These are phyloP conservation scores for Catocala sponsa DNA, from an alignment of 2,888 invertebrate species.

Conservation along the genomic window DNA sequence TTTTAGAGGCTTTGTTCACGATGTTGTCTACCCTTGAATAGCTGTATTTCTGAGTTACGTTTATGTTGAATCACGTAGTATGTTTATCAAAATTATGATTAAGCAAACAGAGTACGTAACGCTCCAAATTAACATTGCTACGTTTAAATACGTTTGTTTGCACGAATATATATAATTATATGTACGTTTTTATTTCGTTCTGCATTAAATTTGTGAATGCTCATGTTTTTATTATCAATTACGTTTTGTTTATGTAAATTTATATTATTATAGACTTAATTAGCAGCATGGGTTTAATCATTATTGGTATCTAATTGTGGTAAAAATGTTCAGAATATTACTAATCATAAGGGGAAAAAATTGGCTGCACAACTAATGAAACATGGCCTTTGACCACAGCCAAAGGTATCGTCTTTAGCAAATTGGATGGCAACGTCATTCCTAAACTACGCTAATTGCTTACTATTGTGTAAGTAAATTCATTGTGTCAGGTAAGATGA, in stretches of 20 bases:
- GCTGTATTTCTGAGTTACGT: conserved; percentile 25
- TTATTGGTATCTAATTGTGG: no score
- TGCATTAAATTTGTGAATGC: not conserved
- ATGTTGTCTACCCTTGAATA: conserved; percentile 34
- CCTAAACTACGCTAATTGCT: no score
- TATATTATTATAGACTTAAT: no score
- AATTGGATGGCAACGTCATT: no score
- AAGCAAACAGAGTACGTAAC: conserved; percentile 35
- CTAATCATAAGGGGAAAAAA: no score
- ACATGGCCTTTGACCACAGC: no score
- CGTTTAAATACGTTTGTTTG: conserved; percentile 26
- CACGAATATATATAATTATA: conserved; percentile 1
- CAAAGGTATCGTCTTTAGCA: no score
- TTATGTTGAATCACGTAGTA: conserved; percentile 28
- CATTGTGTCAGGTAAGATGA: no score
- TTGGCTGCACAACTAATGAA: no score
- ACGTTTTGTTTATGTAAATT: not conserved
- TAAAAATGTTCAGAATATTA: no score
- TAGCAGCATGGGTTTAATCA: no score
- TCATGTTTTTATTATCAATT: not conserved
- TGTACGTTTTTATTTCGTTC: conserved; percentile 23
- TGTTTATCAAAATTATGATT: conserved; percentile 47
- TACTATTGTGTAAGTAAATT: no score
- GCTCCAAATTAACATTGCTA: conserved; percentile 33
- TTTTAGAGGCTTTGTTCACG: conserved; percentile 51